Base-by-base conservation (phyloP, 2,888 invertebrate genomes). In the Leptopilina drosophilae region DNA sequence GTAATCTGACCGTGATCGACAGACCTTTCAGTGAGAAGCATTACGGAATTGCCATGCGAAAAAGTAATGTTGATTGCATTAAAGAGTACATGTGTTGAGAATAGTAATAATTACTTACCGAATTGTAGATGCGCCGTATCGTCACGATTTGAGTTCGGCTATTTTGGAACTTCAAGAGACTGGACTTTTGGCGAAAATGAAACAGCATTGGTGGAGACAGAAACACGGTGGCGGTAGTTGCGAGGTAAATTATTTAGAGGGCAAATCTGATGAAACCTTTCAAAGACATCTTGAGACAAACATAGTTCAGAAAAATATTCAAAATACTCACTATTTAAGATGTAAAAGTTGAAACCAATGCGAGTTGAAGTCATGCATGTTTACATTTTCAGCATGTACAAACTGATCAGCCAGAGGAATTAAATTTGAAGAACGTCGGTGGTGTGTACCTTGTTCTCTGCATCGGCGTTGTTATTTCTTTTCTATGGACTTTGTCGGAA, bases 31-130 rank as follows among this genome's bases (percentile, higher is more conserved):
- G 97, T 87, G 95, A 95, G 83, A 97, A 97, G 91, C 97, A 97
- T 78, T 97, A 97, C 87, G 97, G 97, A 11, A 96, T 97, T 69
- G 97, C 96, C 9, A 96, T 97, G 94, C 95, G 94, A 87, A 96
- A 96, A 93, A 94, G 97, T 96, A 92, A 73, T 1, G 3, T 42
- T 42, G 42, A 42, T 42, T 33, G 3, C 5, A 33, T 33, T 33
- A 33, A 33, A 2, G 3, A 33, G 33, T 33, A 33, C 33, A 33
- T 4, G 33, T 33, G 33, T 33, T 33, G 2, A 5, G 3, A 5
- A 33, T 3, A 49, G 56, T 56, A 11, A 56, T 14, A 9, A 12
- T 56, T 56, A 46, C 33, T 56, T 56, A 56, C n/a, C 2, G 12
- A 76, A 56, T 62, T 77, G 33, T 76, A 90, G 91, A 89, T 90